A percentile compares a stretch with the other conserved stretches of the same genome.
Conservation (phyloP, 2,797 vertebrate species). For the Balearica regulorum region DNA sequence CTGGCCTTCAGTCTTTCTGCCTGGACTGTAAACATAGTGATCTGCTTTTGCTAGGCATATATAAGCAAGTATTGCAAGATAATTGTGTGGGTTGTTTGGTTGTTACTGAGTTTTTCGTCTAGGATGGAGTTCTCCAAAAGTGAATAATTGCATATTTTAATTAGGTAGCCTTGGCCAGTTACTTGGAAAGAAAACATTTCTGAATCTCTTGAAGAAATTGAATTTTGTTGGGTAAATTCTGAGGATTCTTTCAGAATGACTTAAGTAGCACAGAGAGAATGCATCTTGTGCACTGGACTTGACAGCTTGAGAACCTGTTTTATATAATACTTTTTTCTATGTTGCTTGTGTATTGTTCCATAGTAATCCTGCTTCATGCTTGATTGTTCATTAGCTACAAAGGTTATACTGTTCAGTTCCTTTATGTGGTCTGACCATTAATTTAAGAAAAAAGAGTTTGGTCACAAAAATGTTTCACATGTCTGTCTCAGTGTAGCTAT, state of each 20-base stretch:
- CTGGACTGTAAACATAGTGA: neutral
- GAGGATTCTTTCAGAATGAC: neutral
- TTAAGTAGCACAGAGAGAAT: neutral
- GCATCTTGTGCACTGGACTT: neutral
- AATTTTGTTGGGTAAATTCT: neutral
- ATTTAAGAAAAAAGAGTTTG: neutral
- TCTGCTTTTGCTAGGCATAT: neutral
- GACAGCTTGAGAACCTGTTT: neutral
- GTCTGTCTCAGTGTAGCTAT: neutral
- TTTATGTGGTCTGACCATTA: fast-evolving
- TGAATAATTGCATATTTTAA: neutral
- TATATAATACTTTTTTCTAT: neutral
- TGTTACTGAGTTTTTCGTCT: neutral
- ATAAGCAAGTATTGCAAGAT: neutral
- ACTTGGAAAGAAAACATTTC: neutral
- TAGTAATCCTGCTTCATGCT: neutral
- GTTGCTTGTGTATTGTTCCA: neutral
- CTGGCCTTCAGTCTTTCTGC: neutral
- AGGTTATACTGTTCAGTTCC: neutral
- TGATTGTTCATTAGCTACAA: neutral
- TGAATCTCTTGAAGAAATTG: neutral
- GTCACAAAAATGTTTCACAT: neutral
- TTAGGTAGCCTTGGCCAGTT: neutral
- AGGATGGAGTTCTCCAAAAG: neutral
- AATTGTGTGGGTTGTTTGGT: fast-evolving